A percentile compares a stretch with the other conserved stretches of the same genome.
phyloP scores from a whole-genome alignment of 2,113 vertebrate species.

The Phyllostomus discolor region DNA sequence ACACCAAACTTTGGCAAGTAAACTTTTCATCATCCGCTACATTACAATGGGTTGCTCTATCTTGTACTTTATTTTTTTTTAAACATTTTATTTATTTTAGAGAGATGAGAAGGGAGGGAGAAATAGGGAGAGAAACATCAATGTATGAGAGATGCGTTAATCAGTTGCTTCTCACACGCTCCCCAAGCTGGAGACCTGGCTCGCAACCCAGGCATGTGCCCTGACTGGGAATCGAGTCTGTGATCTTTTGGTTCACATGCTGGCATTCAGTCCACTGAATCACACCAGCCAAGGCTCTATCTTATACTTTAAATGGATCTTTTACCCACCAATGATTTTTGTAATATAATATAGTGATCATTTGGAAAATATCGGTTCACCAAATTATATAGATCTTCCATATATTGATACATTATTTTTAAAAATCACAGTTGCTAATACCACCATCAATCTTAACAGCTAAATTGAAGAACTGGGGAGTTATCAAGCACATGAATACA shows the following conservation, averaged over 20 bases:
- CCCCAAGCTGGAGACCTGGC: too few species aligned
- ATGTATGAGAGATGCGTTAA: too few species aligned
- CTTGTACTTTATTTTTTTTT: not conserved
- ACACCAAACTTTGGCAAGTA: not conserved
- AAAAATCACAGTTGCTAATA: slow-evolving; percentile 26
- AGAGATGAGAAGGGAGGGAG: too few species aligned
- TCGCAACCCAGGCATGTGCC: too few species aligned
- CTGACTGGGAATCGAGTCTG: too few species aligned
- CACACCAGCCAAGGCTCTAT: not conserved
- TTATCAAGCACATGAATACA: not conserved
- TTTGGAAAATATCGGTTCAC: not conserved
- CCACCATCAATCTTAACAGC: slow-evolving; percentile 15
- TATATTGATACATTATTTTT: not conserved
- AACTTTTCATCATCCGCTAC: not conserved
- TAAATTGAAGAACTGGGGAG: not conserved
- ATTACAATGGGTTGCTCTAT: not conserved
- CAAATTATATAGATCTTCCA: not conserved
- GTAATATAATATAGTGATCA: not conserved
- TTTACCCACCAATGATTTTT: not conserved
- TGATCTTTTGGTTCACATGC: too few species aligned
- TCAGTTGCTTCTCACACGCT: too few species aligned
- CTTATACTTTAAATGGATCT: slow-evolving; percentile 4
- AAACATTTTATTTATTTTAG: too few species aligned
- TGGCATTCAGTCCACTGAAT: too few species aligned
- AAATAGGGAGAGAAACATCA: too few species aligned